Evolutionary conservation across 2,888 invertebrate species (phyloP).

Genomic region (Itoplectis maculator): DNA sequence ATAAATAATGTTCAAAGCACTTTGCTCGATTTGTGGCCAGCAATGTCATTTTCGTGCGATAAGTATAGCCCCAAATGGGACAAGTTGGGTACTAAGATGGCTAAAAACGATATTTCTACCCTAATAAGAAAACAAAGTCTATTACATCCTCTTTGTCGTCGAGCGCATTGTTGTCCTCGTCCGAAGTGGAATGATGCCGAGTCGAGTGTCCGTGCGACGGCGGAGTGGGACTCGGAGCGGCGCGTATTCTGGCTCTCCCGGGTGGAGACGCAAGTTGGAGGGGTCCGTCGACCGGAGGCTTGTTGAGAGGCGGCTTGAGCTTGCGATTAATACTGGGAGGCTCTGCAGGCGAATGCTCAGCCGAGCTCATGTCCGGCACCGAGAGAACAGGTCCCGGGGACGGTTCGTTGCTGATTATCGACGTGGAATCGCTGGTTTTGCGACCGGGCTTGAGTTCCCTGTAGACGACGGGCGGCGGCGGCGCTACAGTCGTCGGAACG

Average conservation of each 20-base stretch:
- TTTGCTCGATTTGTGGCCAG: too few species aligned
- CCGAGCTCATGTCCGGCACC: slow-evolving; percentile 77
- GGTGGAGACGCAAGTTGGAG: slow-evolving; percentile 83
- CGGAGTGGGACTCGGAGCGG: slow-evolving; percentile 86
- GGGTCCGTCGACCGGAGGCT: slow-evolving; percentile 79
- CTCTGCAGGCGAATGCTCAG: slow-evolving; percentile 83
- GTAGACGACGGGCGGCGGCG: slow-evolving; percentile 87
- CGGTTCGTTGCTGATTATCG: slow-evolving; percentile 83
- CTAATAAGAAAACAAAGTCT: slow-evolving; percentile 17
- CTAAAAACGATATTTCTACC: slow-evolving; percentile 22
- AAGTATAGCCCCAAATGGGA: too few species aligned
- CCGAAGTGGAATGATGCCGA: slow-evolving; percentile 83
- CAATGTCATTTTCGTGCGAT: too few species aligned
- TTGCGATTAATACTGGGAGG: slow-evolving; percentile 93
- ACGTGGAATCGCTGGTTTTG: slow-evolving; percentile 82
- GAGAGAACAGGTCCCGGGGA: slow-evolving; percentile 81
- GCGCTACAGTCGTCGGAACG: slow-evolving; percentile 83
- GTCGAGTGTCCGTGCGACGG: slow-evolving; percentile 77
- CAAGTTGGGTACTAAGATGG: too few species aligned
- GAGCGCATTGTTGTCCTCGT: slow-evolving; percentile 84
- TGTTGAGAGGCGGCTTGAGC: slow-evolving; percentile 88
- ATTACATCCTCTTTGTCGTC: slow-evolving; percentile 84
- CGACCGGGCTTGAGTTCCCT: slow-evolving; percentile 88
- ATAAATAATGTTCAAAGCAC: too few species aligned
- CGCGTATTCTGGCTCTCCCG: slow-evolving; percentile 83